Conservation (phyloP, 2,797 vertebrate genomes). For the Loriculus beryllinus region DNA sequence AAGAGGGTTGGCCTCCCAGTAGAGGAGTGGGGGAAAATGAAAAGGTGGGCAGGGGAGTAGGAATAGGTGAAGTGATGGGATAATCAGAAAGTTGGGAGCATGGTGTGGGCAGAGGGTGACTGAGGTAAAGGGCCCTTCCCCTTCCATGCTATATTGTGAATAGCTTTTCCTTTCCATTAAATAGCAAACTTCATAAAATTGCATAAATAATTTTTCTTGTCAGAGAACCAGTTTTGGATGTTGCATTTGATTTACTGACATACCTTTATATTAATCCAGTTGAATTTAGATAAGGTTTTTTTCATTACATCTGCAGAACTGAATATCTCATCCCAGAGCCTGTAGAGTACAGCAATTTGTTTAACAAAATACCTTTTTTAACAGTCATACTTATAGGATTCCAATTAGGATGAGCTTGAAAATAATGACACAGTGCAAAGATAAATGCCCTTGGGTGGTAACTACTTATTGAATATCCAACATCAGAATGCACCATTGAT, state of each 20-base stretch:
- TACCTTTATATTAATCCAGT: background rate
- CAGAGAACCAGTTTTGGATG: background rate
- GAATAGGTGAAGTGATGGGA: background rate
- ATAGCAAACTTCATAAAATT: background rate
- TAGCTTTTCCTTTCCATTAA: background rate
- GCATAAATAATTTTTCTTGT: background rate
- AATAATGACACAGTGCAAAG: background rate
- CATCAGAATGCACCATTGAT: background rate
- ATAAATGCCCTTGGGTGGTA: background rate
- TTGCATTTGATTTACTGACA: background rate
- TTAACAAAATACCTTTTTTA: background rate
- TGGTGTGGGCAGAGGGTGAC: background rate
- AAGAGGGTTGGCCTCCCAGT: background rate
- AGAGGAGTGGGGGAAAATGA: background rate
- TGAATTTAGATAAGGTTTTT: background rate
- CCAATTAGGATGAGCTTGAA: background rate
- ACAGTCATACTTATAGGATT: background rate
- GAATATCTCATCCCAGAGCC: background rate
- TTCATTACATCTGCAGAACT: background rate
- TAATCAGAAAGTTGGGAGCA: background rate
- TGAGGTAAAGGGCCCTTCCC: background rate
- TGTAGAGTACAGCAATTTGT: background rate
- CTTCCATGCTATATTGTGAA: background rate
- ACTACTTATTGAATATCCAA: background rate
- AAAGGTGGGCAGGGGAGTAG: background rate